Evolutionary conservation across 1,140 invertebrate species (phyloP).

Genomic region (Brachionus angularis): DNA sequence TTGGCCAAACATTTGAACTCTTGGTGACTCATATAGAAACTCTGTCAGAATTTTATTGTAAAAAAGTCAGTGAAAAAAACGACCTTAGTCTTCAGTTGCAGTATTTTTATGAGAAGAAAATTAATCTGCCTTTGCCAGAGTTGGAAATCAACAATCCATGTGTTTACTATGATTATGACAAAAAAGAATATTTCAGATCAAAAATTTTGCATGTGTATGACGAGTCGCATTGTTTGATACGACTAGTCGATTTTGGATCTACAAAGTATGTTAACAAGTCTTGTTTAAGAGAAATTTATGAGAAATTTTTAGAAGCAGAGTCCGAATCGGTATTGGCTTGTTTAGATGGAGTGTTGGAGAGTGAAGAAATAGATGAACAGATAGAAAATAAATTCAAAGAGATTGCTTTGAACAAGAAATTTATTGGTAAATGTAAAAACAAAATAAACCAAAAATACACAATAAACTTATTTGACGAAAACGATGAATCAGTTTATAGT

Average conservation of each 20-base stretch:
- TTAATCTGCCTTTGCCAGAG: constrained; percentile 13
- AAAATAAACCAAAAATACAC: background rate
- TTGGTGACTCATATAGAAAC: constrained; percentile 33
- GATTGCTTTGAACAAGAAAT: constrained; percentile 9
- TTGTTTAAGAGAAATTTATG: constrained; percentile 16
- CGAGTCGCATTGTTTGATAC: constrained; percentile 13
- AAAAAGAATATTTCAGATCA: background rate
- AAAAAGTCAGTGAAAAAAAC: background rate
- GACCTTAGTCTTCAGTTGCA: too few relatives aligned
- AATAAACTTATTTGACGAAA: constrained; percentile 37
- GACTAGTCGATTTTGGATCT: constrained; percentile 3
- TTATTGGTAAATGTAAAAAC: constrained; percentile 12
- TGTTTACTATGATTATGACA: constrained; percentile 23
- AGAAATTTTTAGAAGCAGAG: constrained; percentile 11
- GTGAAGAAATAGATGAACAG: constrained; percentile 14
- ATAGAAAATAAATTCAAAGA: constrained; percentile 15
- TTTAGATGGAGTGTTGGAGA: background rate
- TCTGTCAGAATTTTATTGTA: constrained; percentile 12
- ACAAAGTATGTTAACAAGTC: background rate
- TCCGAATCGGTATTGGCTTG: constrained; percentile 7
- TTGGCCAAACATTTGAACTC: background rate
- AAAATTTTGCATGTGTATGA: constrained; percentile 25
- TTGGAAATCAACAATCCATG: background rate
- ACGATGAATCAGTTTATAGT: constrained; percentile 12
- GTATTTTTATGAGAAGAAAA: constrained; percentile 43